These are phyloP conservation scores for Meriones unguiculatus DNA, from an alignment of 2,113 vertebrate genomes.

Conservation along the genomic window DNA sequence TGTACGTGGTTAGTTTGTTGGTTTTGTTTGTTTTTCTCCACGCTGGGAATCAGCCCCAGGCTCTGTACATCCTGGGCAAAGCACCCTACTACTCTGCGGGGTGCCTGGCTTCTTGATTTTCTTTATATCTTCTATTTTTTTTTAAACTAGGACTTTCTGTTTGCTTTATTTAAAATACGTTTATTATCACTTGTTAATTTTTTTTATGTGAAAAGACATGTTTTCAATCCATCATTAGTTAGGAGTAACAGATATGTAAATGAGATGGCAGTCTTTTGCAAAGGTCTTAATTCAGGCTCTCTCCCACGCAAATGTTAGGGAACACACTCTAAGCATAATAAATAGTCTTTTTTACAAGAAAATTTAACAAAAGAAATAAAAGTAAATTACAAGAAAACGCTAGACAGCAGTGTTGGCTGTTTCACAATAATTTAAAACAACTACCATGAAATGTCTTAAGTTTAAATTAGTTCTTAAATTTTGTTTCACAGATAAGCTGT, in stretches of 20 bases:
- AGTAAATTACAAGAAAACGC: neutral
- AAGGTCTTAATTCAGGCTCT: neutral
- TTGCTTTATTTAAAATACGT: neutral
- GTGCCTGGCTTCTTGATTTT: neutral
- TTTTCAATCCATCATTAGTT: neutral
- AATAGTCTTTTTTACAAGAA: neutral
- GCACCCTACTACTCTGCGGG: neutral
- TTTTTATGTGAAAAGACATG: neutral
- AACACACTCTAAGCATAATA: neutral
- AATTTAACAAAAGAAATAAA: neutral
- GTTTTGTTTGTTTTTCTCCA: neutral
- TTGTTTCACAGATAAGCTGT: constrained; percentile 87
- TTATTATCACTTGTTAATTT: neutral
- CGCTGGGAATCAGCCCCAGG: neutral
- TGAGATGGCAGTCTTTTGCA: neutral
- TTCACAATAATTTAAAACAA: neutral
- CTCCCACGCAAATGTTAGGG: neutral
- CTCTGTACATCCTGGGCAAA: neutral
- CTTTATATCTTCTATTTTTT: neutral
- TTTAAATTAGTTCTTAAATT: constrained; percentile 91
- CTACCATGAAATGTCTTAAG: neutral
- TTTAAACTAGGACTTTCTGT: neutral
- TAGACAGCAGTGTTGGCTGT: neutral
- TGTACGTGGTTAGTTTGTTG: neutral
- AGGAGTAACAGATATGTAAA: neutral